Base-by-base conservation (phyloP, 2,888 invertebrate species). In the Nemoura dubitans region DNA sequence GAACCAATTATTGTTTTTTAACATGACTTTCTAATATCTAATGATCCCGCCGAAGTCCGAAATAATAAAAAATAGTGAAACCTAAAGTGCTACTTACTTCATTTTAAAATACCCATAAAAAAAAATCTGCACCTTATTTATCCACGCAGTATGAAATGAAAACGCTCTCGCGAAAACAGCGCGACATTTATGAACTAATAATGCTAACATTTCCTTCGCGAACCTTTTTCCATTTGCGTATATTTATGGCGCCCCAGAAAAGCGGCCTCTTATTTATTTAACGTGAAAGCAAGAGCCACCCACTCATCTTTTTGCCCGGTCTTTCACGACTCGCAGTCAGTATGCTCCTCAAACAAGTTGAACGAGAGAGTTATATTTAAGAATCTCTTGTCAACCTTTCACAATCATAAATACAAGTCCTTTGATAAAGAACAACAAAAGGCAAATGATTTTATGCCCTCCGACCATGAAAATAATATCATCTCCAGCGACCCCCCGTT, bases 321-420 rank as follows among this genome's bases (percentile, higher is more conserved):
- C 78, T 78, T 26, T 59, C 59, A 78, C 5, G 77, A 77, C n/a
- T 7, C 2, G 59, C 14, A 59, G 59, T 1, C 77, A 5, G 3
- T 78, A 6, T 5, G 7, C 27, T 78, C 27, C 27, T 78, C 27
- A 78, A 78, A 28, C 29, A 78, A 78, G 78, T 78, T 78, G 26
- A 28, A 78, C n/a, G 29, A 78, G 78, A 78, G 78, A 78, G 27
- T 10, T 28, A 26, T 78, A 78, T 78, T 78, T 29, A 59, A 59
- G 59, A 21, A 59, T 59, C 16, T 59, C 21, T 21, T 59, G 59
- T 14, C 14, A 21, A 14, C n/a, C n/a, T n/a, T n/a, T n/a, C n/a
- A 59, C 3, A 59, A 21, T 10, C 59, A 59, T 59, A 59, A 59
- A 59, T 59, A 59, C 59, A 59, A 10, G 2, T 21, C 16, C 59